Base-by-base conservation (phyloP, 2,888 invertebrate species). In the Crematogaster levior region DNA sequence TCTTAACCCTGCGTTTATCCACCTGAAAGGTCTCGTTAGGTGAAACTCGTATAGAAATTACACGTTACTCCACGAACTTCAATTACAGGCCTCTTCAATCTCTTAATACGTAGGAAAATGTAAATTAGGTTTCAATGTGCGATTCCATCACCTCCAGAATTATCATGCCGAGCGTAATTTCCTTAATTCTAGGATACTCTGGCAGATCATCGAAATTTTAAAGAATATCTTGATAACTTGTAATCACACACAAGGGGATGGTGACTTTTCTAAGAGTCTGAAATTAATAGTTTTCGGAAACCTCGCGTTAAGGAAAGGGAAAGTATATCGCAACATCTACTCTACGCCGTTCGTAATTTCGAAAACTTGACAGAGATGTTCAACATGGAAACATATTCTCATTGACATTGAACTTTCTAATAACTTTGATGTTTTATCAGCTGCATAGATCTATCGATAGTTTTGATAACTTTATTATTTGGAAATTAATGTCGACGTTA, bases 1-100 rank as follows among this genome's bases (percentile, higher is more conserved):
- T 77, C 77, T 77, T 77, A 77, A 77, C 77, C 72, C 77, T 70
- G 53, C 72, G 72, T 77, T 77, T 77, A 77, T 56, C 77, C 75
- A 27, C 30, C 53, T 56, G 70, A 70, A 77, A 70, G 77, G 70
- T 77, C 77, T 77, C 53, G 77, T 77, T 77, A 77, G 77, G 77
- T 77, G 77, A 77, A 77, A 77, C 77, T 70, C 72, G 30, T 53
- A 53, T 77, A 70, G 77, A 77, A 77, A 77, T 77, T 77, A 77
- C 53, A 77, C 30, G 77, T 77, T 77, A 70, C 72, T 24, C 43
- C 72, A 21, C 77, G 43, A 53, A 77, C 53, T 63, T 40, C 77
- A 77, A 77, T 77, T 77, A 77, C 72, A 56, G 70, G 30, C 53
- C 77, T 77, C 77, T 27, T 70, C 77, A 77, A 77, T 77, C 77